Conservation (phyloP, 2,113 vertebrate genomes). For the Eretmochelys imbricata region DNA sequence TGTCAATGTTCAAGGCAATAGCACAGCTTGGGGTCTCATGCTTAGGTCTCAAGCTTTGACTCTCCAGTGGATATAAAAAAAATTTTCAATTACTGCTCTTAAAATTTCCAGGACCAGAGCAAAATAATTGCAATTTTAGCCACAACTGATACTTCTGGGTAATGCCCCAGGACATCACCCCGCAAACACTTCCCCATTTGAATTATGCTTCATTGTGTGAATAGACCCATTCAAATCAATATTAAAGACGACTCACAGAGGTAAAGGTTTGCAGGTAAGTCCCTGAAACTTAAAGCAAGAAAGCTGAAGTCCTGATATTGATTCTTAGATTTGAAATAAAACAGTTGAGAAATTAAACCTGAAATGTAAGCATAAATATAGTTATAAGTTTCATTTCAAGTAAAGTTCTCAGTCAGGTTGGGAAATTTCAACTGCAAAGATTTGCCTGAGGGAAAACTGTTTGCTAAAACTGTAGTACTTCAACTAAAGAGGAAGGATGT, state of each 20-base stretch:
- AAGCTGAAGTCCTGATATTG: not conserved
- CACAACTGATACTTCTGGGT: not conserved
- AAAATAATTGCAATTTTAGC: not conserved
- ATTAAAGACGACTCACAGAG: not conserved
- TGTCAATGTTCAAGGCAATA: not conserved
- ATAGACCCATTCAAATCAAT: not conserved
- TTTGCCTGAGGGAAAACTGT: conserved; percentile 52
- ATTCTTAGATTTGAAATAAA: conserved; percentile 20
- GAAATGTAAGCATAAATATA: conserved; percentile 47
- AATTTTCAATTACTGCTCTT: not conserved
- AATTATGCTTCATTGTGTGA: not conserved
- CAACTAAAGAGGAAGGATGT: not conserved
- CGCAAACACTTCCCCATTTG: not conserved
- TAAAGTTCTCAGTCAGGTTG: not conserved
- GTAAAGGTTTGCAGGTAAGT: not conserved
- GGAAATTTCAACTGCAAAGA: not conserved
- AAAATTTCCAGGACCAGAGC: not conserved
- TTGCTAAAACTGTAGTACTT: not conserved
- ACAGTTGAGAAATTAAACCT: conserved; percentile 24
- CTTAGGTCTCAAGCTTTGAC: not conserved
- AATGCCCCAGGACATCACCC: not conserved
- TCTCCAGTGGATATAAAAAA: not conserved
- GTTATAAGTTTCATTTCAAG: conserved; percentile 30
- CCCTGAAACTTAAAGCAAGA: not conserved
- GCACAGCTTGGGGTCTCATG: not conserved